Base-by-base conservation (phyloP, 2,113 vertebrate species). In the Leucosticte australis region DNA sequence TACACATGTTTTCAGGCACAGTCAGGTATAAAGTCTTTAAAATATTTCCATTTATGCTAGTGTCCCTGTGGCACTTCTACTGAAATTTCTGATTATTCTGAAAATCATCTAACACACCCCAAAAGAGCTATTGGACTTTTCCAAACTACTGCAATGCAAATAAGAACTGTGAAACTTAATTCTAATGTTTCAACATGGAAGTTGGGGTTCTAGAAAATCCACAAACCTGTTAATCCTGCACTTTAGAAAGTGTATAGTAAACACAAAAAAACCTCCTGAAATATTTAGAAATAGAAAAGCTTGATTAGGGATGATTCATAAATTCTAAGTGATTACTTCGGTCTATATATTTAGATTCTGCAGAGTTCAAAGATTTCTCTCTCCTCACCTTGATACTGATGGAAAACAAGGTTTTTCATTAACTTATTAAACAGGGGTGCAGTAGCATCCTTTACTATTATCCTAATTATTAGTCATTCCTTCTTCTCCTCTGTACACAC, bases 201-300 rank as follows among this genome's bases (percentile, higher is more conserved):
- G n/a, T 21, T 56, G 4, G 5, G 1, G 1, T 62, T 62, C 8
- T 27, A 83, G 14, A 77, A 83, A 26, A 76, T 35, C 13, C 9
- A 7, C 6, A 10, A 33, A 63, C 6, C 8, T 56, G 2, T 42
- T 7, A 22, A 3, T 37, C 4, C 15, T 35, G 2, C 4, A 22
- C 18, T 83, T 10, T 19, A 52, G 13, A 17, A 89, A 46, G 11
- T 18, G 6, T 23, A 15, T 4, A 69, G 5, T 10, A 65, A 67
- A 60, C 26, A 17, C 2, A 63, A 73, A 37, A 11, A 39, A 37
- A 6, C 0, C 2, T 28, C 4, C 11, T 2, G 1, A 64, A 75
- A 14, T 1, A 27, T 65, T 73, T 91, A 56, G 24, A 47, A 67
- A 14, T 17, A 44, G 15, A 56, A 63, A 10, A 57, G 7, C 5